Evolutionary conservation across 2,113 vertebrate species (phyloP).

Genomic region (Steatornis caripensis): DNA sequence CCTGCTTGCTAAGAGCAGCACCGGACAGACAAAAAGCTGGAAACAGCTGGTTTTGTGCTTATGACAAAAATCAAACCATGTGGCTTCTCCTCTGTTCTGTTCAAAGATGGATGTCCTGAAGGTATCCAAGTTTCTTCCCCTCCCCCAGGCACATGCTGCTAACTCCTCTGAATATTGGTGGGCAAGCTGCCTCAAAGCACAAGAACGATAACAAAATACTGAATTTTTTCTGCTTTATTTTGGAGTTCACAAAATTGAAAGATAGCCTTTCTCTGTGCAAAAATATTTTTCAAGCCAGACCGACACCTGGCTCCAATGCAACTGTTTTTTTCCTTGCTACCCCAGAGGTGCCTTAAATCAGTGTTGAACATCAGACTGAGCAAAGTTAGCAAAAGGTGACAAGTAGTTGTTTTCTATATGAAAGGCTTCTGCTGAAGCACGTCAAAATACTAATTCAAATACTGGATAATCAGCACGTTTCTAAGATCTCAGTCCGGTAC

Average conservation of each 20-base stretch:
- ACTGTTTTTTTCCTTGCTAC: accelerated
- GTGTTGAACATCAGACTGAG: neutral
- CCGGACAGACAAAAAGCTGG: neutral
- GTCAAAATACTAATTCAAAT: neutral
- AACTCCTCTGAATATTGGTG: neutral
- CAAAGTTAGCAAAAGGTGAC: conserved; percentile 12
- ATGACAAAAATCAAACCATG: neutral
- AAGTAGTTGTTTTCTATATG: conserved; percentile 8
- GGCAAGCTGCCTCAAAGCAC: neutral
- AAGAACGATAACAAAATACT: neutral
- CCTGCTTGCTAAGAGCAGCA: neutral
- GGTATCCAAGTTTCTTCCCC: neutral
- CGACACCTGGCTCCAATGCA: neutral
- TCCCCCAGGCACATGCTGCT: neutral
- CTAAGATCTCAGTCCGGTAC: neutral
- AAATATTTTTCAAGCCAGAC: neutral
- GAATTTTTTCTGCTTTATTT: neutral
- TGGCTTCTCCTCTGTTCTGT: neutral
- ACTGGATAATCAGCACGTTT: neutral
- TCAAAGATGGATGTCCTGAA: neutral
- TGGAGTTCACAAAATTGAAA: neutral
- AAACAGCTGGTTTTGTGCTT: neutral
- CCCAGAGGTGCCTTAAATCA: neutral
- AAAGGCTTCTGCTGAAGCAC: neutral
- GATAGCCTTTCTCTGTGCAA: neutral